Conservation (phyloP, 2,113 vertebrate genomes). For the Thymallus thymallus region DNA sequence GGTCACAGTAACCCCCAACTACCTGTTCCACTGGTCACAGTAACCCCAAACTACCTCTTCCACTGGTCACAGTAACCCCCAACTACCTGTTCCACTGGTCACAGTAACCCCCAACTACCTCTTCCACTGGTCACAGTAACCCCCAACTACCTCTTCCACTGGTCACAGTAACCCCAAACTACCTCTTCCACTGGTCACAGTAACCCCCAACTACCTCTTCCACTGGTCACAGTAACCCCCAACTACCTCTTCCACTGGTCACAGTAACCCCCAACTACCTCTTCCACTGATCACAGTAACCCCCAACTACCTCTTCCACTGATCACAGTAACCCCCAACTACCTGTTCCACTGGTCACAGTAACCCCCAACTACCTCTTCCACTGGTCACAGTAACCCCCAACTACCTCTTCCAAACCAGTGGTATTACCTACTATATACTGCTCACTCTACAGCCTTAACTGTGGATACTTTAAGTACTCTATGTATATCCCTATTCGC, state of each 20-base stretch:
- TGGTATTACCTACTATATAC: too few species aligned
- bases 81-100: too few species aligned
- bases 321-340: too few species aligned
- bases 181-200: slow-evolving; percentile 12
- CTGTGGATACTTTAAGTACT: too few species aligned
- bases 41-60: not conserved
- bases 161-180: too few species aligned
- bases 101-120: not conserved
- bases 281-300: slow-evolving; percentile 10
- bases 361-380: not conserved
- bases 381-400: slow-evolving; percentile 6
- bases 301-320: slow-evolving; percentile 18
- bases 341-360: not conserved
- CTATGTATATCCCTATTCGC: too few species aligned
- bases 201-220: not conserved
- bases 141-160: slow-evolving; percentile 18
- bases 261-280: not conserved
- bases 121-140: slow-evolving; percentile 9
- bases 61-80: slow-evolving; percentile 6
- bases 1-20: too few species aligned
- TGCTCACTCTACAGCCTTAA: too few species aligned
- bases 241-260: slow-evolving; percentile 15
- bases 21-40: not conserved
- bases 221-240: slow-evolving; percentile 6
- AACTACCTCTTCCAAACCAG: too few species aligned